A percentile compares a stretch with the other conserved stretches of the same genome.
Conservation (phyloP, 2,113 vertebrate species). For the Climacteris rufus region DNA sequence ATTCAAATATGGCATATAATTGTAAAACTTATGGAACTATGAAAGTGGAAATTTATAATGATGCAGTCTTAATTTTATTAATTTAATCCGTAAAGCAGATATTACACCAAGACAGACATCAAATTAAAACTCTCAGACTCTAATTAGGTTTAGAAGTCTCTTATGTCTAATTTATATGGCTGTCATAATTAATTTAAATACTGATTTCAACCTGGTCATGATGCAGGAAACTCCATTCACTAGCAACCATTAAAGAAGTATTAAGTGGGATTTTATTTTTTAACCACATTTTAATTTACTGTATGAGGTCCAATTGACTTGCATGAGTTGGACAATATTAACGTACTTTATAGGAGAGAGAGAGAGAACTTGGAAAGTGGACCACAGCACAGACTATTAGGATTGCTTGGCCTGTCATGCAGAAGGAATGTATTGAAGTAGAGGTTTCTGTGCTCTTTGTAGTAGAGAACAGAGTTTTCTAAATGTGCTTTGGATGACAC, state of each 20-base stretch:
- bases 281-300: background rate
- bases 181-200: slow-evolving; percentile 83
- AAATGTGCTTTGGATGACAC: background rate
- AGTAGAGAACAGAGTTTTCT: background rate
- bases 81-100: slow-evolving; percentile 80
- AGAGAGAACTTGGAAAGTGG: background rate
- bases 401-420: background rate
- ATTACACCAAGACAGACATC: slow-evolving; percentile 75
- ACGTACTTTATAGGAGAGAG: background rate
- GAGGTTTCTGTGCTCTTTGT: background rate
- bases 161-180: slow-evolving; percentile 80
- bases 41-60: slow-evolving; percentile 81
- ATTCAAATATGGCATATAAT: slow-evolving; percentile 79
- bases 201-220: slow-evolving; percentile 69
- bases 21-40: slow-evolving; percentile 77
- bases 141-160: slow-evolving; percentile 81
- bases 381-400: background rate
- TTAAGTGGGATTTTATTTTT: background rate
- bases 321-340: background rate
- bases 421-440: background rate
- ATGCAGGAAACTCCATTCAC: slow-evolving; percentile 53
- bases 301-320: background rate
- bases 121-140: slow-evolving; percentile 78
- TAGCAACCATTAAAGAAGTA: slow-evolving; percentile 43
- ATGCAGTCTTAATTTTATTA: slow-evolving; percentile 81